These are phyloP conservation scores for Dicycla oo DNA, from an alignment of 2,888 invertebrate species.

Conservation along the genomic window DNA sequence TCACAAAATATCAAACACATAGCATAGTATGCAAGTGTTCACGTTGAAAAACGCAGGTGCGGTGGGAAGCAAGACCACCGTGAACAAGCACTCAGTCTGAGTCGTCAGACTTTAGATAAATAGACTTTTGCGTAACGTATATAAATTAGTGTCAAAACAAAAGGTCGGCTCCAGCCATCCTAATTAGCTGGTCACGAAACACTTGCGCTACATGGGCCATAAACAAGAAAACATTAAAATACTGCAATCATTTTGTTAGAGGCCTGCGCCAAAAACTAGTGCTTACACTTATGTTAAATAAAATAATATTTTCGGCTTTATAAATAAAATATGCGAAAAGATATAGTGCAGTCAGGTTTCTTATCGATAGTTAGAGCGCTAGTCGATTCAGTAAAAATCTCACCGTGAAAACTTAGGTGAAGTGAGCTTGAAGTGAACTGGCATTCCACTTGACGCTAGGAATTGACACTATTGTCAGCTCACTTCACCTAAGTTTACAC, in stretches of 20 bases:
- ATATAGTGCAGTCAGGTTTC: slow-evolving; percentile 48
- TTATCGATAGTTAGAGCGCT: slow-evolving; percentile 51
- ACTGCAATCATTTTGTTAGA: slow-evolving; percentile 59
- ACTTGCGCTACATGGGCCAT: slow-evolving; percentile 74
- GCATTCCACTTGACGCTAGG: no score
- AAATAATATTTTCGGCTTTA: slow-evolving; percentile 34
- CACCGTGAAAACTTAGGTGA: no score
- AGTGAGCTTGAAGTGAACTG: no score
- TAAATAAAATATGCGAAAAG: slow-evolving; percentile 26
- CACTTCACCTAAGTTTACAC: no score
- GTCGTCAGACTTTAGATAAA: slow-evolving; percentile 42
- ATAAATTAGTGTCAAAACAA: slow-evolving; percentile 59
- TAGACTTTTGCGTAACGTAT: slow-evolving; percentile 53
- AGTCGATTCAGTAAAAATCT: no score
- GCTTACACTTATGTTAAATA: slow-evolving; percentile 24
- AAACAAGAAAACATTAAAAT: slow-evolving; percentile 71
- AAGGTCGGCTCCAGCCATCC: slow-evolving; percentile 61
- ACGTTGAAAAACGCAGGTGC: no score
- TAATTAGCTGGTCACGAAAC: slow-evolving; percentile 76
- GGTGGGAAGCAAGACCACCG: no score
- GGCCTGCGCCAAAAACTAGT: slow-evolving; percentile 60
- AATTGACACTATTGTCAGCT: no score
- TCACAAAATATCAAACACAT: no score
- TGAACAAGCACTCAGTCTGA: no score
- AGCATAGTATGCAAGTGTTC: no score